phyloP scores from a whole-genome alignment of 2,888 invertebrate genomes.

The Venustoraphidia nigricollis region DNA sequence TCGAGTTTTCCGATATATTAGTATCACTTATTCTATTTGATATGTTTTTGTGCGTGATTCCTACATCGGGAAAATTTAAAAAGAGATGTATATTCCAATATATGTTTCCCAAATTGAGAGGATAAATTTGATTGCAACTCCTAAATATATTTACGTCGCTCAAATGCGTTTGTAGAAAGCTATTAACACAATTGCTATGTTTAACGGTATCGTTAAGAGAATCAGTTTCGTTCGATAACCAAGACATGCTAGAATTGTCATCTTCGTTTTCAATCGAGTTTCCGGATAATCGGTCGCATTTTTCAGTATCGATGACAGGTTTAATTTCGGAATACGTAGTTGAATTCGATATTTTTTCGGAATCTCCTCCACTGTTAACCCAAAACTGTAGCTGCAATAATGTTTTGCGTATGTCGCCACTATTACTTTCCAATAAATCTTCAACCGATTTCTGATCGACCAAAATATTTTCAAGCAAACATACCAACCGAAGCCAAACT shows the following conservation, averaged over 20 bases:
- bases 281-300: background rate
- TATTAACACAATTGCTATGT: background rate
- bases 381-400: slow-evolving; percentile 60
- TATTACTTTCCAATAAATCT: slow-evolving; percentile 39
- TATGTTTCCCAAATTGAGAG: slow-evolving; percentile 17
- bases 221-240: slow-evolving; percentile 1
- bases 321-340: background rate
- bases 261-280: slow-evolving; percentile 4
- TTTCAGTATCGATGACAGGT: background rate
- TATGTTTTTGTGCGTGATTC: too few relatives aligned
- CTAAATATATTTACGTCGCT: background rate
- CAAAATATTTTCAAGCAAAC: slow-evolving; percentile 43
- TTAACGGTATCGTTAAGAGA: background rate
- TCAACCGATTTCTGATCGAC: slow-evolving; percentile 34
- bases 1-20: too few relatives aligned
- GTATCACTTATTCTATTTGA: too few relatives aligned
- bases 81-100: slow-evolving; percentile 23
- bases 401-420: slow-evolving; percentile 56
- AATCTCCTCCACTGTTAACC: slow-evolving; percentile 32
- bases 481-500: slow-evolving; percentile 51
- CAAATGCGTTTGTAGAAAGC: background rate
- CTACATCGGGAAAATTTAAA: slow-evolving; percentile 4
- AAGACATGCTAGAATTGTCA: slow-evolving; percentile 6
- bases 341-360: slow-evolving; percentile 9
- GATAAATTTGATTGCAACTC: slow-evolving; percentile 11